Base-by-base conservation (phyloP, 2,888 invertebrate species). In the Polymixis flavicincta region DNA sequence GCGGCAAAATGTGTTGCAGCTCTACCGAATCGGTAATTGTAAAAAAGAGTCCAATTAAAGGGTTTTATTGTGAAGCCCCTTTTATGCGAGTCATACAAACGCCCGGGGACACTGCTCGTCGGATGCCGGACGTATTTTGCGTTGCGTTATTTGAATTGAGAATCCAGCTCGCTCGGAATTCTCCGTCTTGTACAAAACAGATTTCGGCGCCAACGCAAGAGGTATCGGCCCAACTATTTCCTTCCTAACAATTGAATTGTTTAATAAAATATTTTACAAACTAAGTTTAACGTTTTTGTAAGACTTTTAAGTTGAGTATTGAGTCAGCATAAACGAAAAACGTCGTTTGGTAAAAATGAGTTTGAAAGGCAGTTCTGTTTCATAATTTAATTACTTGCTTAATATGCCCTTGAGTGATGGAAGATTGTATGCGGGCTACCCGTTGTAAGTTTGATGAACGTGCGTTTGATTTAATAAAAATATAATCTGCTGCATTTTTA, bases 91-190 rank as follows among this genome's bases (percentile, higher is more conserved):
- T 48, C 14, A 52, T 17, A 59, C 52, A 48, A 42, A 37, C 14
- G 42, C n/a, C 54, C 9, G 37, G 52, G 61, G n/a, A 72, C 22
- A 63, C 17, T 28, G 9, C 13, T 52, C 50, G 50, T 11, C 61
- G 63, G 32, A 42, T 17, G 50, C 11, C 8, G 19, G 37, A 72
- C 52, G 25, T 65, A 66, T 71, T 54, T 60, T 71, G 32, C 69
- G 42, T 66, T 63, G 68, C 42, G 42, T 45, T 66, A 25, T 85
- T 82, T 64, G 52, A 74, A 76, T 78, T 63, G 17, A 74, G 77
- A 79, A 66, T 70, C 52, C 45, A 48, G 48, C 54, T 25, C 61
- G 54, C 50, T 25, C 59, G 50, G 28, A 7, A 54, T 54, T 32
- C 50, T 52, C 42, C 4, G 32, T 8, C 50, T 48, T n/a, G 5